Evolutionary conservation across 1,140 invertebrate species (phyloP), one percentile per base, ranked within the genome.

Genomic region (Dolichoris vasculosae): DNA sequence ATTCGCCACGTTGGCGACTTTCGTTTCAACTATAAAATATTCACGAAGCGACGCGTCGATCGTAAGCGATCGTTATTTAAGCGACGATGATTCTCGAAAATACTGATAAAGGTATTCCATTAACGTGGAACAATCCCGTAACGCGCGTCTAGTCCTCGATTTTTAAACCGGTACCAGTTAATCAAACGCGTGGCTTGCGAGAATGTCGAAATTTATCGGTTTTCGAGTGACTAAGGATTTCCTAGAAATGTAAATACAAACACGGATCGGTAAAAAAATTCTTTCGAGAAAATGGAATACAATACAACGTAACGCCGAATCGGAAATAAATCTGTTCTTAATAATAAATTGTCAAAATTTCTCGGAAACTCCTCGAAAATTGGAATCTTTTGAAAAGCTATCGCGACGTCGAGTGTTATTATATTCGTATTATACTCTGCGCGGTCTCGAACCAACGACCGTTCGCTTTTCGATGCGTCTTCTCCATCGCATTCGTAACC

Each of bases 121-220:
- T 46, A n/a, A 75, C 43, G 71, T 46, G 26, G 15, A 75, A 75
- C 43, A 43, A 23, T 15, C 23, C n/a, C 26, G 26, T 75, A 2
- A 46, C 15, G 26, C 46, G 13, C 4, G 1, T 46, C 23, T 75
- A 23, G 43, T 43, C 26, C 20, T 75, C n/a, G n/a, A 46, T 75
- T 46, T 75, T 75, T 11, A n/a, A 75, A 75, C 71, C 43, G 71
- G 71, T 46, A 46, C 43, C 30, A n/a, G 43, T 46, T 75, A n/a
- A 75, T 75, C 71, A 75, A 43, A 69, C 15, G 67, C 8, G 35
- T 20, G 15, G 30, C 3, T 69, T 38, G 17, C 0, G 32, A 69
- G 67, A 69, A 69, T 23, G 6, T 23, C 20, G 32, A 40, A 69
- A 69, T 69, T 69, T 69, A 69, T 69, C 40, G 13, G 67, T 69